These are phyloP conservation scores for Willowsia nigromaculata DNA, from an alignment of 2,888 invertebrate genomes.

Conservation along the genomic window DNA sequence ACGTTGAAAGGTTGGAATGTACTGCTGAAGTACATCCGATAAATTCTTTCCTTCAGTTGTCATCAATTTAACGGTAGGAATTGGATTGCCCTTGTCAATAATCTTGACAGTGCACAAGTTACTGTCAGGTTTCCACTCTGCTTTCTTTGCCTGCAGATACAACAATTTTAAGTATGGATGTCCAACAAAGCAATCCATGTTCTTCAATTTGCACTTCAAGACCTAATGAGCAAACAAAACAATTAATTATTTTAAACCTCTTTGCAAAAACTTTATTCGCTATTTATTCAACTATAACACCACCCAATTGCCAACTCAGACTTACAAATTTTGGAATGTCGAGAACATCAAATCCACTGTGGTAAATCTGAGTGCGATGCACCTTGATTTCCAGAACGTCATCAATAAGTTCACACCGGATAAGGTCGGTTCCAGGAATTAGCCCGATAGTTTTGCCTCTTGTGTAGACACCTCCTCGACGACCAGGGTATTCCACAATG, in stretches of 20 bases:
- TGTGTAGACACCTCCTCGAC: slow-evolving; percentile 5
- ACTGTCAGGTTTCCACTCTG: neutral
- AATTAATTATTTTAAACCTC: neutral
- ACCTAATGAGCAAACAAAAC: neutral
- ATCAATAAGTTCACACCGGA: neutral
- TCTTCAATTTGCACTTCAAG: slow-evolving; percentile 24
- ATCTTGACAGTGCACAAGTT: neutral
- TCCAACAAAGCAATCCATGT: slow-evolving; percentile 35
- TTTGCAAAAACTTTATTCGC: too few relatives aligned
- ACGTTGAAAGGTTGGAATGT: neutral
- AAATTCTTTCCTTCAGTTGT: neutral
- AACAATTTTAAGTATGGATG: neutral
- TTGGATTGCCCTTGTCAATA: neutral
- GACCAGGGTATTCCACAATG: slow-evolving; percentile 22
- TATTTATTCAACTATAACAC: neutral
- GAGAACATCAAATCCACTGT: neutral
- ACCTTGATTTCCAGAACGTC: slow-evolving; percentile 7
- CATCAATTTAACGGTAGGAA: neutral
- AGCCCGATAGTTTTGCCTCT: neutral
- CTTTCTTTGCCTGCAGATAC: neutral
- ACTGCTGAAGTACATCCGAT: slow-evolving; percentile 2
- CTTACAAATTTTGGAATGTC: slow-evolving; percentile 37
- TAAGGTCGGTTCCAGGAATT: neutral
- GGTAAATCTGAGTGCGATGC: neutral
- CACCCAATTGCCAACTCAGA: neutral